Evolutionary conservation across 64 coral and sea anemone genomes (phyloP).

Genomic region (Montipora foliosa): DNA sequence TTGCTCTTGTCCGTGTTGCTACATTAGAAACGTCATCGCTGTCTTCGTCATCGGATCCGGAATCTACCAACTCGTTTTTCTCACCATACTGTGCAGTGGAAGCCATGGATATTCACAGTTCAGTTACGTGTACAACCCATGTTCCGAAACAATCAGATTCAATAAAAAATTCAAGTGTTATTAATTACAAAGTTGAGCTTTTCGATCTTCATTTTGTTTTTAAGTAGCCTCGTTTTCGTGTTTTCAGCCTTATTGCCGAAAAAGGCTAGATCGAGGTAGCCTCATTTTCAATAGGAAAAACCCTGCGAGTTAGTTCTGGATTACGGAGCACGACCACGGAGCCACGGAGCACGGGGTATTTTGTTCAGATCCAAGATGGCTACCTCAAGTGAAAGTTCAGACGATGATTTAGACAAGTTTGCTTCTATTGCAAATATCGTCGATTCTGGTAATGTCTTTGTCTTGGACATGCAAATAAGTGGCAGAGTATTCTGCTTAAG

Average conservation of each 20-base stretch:
- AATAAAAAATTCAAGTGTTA: background rate
- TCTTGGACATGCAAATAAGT: background rate
- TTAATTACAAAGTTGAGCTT: background rate
- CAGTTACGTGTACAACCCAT: background rate
- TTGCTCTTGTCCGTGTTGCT: constrained; percentile 15
- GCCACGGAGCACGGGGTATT: background rate
- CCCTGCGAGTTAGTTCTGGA: too few relatives aligned
- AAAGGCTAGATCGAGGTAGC: background rate
- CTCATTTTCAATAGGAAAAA: background rate
- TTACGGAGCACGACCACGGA: too few relatives aligned
- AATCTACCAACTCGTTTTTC: constrained; percentile 29
- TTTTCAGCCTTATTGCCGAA: background rate
- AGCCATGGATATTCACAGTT: background rate
- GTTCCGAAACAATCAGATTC: background rate
- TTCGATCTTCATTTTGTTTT: background rate
- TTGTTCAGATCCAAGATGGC: constrained; percentile 42
- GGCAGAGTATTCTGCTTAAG: background rate
- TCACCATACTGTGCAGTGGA: background rate
- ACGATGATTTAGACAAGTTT: constrained; percentile 55
- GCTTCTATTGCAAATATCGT: constrained; percentile 40
- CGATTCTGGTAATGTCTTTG: constrained; percentile 26
- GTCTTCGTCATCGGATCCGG: constrained; percentile 6
- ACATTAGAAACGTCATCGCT: constrained; percentile 25
- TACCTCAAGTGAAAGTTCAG: constrained; percentile 32
- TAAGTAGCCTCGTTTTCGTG: constrained; percentile 17